Percentiles rank a stretch among this genome's conserved stretches.
Conservation (phyloP, 2,888 invertebrate species). For the Polymixis lichenea region DNA sequence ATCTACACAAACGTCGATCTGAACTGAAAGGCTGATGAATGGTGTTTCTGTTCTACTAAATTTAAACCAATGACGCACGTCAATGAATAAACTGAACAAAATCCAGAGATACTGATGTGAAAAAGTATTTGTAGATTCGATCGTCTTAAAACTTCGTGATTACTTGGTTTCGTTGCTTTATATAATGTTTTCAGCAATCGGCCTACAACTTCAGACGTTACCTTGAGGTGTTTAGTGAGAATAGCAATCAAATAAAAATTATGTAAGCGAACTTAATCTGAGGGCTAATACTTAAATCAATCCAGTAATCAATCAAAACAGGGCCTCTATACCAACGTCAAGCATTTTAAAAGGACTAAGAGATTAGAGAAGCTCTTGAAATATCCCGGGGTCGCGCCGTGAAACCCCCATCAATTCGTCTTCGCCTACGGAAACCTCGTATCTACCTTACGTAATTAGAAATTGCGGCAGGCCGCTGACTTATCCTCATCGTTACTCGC, state of each 20-base stretch:
- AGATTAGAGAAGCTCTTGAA: slow-evolving; percentile 37
- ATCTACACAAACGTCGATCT: slow-evolving; percentile 72
- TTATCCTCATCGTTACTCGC: slow-evolving; percentile 77
- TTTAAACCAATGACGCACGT: slow-evolving; percentile 79
- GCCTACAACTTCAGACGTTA: background rate
- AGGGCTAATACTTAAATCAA: background rate
- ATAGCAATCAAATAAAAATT: background rate
- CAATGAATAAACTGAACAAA: slow-evolving; percentile 66
- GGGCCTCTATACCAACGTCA: background rate
- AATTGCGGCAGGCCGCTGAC: slow-evolving; percentile 83
- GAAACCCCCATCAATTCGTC: slow-evolving; percentile 60
- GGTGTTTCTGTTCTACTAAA: slow-evolving; percentile 72
- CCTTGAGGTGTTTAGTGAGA: background rate
- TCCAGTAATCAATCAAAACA: background rate
- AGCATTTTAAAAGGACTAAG: slow-evolving; percentile 7
- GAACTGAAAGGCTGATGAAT: slow-evolving; percentile 74
- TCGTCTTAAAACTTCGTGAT: slow-evolving; percentile 10
- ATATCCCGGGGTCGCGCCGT: slow-evolving; percentile 33
- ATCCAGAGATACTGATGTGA: slow-evolving; percentile 58
- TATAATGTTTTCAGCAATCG: background rate
- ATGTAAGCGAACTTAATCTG: background rate
- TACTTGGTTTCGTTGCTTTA: background rate
- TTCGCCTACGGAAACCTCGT: slow-evolving; percentile 58
- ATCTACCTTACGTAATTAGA: slow-evolving; percentile 79
- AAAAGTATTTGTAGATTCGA: slow-evolving; percentile 33